Conservation (phyloP, 1,140 invertebrate species). For the Hyles euphorbiae region DNA sequence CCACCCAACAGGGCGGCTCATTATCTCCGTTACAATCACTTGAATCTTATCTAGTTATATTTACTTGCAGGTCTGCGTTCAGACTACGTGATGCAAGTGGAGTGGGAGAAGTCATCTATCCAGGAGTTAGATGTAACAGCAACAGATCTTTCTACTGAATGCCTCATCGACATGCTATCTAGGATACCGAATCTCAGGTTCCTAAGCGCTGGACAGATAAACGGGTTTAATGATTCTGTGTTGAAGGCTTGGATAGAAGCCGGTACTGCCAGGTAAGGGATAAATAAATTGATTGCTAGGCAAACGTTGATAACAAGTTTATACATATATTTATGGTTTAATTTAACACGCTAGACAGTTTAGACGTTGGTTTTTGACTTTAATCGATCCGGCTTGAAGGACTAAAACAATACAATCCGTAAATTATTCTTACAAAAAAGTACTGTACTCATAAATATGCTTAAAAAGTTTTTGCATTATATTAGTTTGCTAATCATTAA, state of each 20-base stretch:
- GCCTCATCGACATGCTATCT: constrained; percentile 93
- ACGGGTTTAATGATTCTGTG: constrained; percentile 97
- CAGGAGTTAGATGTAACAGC: constrained; percentile 98
- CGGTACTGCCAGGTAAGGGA: constrained; percentile 82
- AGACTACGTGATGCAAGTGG: constrained; percentile 94
- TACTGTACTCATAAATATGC: too few species aligned
- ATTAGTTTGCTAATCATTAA: too few species aligned
- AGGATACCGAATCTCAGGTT: constrained; percentile 92
- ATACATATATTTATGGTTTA: background rate
- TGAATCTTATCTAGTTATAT: background rate
- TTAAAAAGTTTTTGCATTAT: too few species aligned
- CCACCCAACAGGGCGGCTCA: too few species aligned
- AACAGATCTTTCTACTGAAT: constrained; percentile 96
- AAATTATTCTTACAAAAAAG: too few species aligned
- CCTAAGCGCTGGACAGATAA: constrained; percentile 95
- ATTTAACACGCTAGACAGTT: too few species aligned
- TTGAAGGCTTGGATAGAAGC: constrained; percentile 92
- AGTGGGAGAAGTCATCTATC: constrained; percentile 97
- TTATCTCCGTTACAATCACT: too few species aligned
- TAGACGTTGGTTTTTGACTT: too few species aligned
- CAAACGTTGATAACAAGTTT: background rate
- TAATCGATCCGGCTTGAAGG: too few species aligned
- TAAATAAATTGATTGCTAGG: background rate
- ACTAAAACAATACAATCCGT: too few species aligned
- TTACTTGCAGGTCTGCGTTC: constrained; percentile 84